Conservation (phyloP, 2,113 vertebrate species). For the Corydoras sp. region DNA sequence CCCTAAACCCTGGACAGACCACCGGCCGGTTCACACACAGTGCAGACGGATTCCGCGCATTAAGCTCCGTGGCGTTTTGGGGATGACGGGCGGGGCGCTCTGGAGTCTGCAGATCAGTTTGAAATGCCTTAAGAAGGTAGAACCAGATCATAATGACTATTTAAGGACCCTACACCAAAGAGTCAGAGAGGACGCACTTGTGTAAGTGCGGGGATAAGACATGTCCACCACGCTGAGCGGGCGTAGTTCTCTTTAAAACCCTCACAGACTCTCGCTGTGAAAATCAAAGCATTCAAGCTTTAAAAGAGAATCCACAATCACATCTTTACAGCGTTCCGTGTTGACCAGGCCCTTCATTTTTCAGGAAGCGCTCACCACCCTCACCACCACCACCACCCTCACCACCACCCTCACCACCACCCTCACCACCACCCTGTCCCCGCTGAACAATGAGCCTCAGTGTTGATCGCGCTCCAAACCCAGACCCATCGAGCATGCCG, state of each 20-base stretch:
- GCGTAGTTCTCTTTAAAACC: not conserved
- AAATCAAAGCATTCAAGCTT: conserved; percentile 2
- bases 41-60: too few relatives aligned
- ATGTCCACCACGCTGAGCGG: too few relatives aligned
- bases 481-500: conserved; percentile 47
- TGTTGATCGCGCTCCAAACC: conserved; percentile 57
- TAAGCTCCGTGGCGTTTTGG: too few relatives aligned
- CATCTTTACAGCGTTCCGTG: conserved; percentile 33
- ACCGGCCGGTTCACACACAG: too few relatives aligned
- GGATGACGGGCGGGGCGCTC: too few relatives aligned
- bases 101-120: too few relatives aligned
- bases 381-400: conserved; percentile 34
- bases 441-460: conserved; percentile 59
- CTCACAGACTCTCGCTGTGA: not conserved
- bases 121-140: too few relatives aligned
- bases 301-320: conserved; percentile 34
- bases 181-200: too few relatives aligned
- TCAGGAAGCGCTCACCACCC: not conserved
- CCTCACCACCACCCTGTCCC: conserved; percentile 40
- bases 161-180: too few relatives aligned
- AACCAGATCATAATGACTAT: too few relatives aligned
- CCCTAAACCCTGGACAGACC: too few relatives aligned
- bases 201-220: too few relatives aligned
- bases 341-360: conserved; percentile 16
- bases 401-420: conserved; percentile 52